Percentiles rank a stretch among this genome's conserved stretches.
Conservation (phyloP, 2,797 vertebrate species). For the Yasuhikotakia modesta region DNA sequence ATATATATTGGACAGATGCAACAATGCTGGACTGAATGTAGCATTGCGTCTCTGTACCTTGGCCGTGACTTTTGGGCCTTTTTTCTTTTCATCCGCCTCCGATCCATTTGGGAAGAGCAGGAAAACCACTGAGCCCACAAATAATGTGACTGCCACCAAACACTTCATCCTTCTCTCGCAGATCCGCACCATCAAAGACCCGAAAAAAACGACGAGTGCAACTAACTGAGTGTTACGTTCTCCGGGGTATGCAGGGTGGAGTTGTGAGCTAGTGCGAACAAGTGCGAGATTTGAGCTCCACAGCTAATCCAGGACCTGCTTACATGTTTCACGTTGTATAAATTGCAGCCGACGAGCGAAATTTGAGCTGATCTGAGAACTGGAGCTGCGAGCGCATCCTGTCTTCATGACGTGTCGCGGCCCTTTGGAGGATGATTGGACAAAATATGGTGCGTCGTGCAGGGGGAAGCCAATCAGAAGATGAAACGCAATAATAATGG, state of each 20-base stretch:
- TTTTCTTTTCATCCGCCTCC: slow-evolving; percentile 91
- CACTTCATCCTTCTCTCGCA: slow-evolving; percentile 88
- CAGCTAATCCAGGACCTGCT: slow-evolving; percentile 28
- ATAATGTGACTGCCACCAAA: slow-evolving; percentile 82
- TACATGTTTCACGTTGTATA: neutral
- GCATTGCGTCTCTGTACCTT: slow-evolving; percentile 75
- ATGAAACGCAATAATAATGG: slow-evolving; percentile 50
- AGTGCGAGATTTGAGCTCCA: too few relatives aligned
- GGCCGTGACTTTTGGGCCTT: slow-evolving; percentile 91
- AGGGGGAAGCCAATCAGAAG: slow-evolving; percentile 47
- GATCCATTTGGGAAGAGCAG: slow-evolving; percentile 86
- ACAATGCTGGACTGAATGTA: neutral
- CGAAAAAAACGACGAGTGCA: slow-evolving; percentile 40
- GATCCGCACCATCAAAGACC: slow-evolving; percentile 83
- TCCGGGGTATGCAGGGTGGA: neutral
- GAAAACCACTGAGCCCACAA: slow-evolving; percentile 83
- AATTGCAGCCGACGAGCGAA: too few relatives aligned
- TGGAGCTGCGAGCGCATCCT: neutral
- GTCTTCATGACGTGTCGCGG: neutral
- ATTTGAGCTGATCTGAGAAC: neutral
- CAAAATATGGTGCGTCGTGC: neutral
- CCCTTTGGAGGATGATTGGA: slow-evolving; percentile 39
- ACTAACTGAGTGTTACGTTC: slow-evolving; percentile 27
- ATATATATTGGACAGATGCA: too few relatives aligned
- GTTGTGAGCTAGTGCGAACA: neutral